Percentiles rank a stretch among this genome's conserved stretches.
Conservation (phyloP, 37 sponge, comb jelly and placozoan species). For the Cladorhizidae sp. region DNA sequence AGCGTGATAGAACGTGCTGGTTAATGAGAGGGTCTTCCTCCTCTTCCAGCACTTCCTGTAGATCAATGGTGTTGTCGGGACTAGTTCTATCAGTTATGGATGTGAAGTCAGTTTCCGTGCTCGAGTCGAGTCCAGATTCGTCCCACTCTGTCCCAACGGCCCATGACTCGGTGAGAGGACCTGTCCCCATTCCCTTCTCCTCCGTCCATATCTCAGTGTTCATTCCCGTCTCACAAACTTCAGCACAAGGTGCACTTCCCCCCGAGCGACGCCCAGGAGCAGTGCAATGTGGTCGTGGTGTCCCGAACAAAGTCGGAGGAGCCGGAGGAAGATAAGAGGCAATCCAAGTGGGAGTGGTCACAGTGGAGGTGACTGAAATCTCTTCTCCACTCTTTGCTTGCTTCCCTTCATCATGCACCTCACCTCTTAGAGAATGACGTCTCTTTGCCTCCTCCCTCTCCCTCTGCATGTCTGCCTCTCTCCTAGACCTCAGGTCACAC, state of each 20-base stretch:
- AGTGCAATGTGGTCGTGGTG: no score
- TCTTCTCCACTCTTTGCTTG: no score
- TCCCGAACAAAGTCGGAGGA: no score
- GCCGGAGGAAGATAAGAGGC: no score
- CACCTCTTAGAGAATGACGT: no score
- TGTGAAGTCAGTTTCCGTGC: background rate
- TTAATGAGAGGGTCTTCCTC: background rate
- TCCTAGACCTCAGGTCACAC: no score
- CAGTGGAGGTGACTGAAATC: no score
- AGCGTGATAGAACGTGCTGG: conserved; percentile 54
- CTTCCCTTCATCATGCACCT: no score
- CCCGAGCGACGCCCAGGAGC: background rate
- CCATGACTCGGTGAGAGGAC: conserved; percentile 27
- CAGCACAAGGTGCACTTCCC: background rate
- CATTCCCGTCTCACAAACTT: background rate
- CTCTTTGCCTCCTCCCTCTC: no score
- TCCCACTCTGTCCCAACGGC: conserved; percentile 56
- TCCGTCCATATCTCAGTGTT: conserved; percentile 28
- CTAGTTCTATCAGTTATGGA: no score
- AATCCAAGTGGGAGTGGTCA: no score
- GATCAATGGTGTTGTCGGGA: background rate
- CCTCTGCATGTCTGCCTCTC: no score
- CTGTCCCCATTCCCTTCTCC: conserved; percentile 28
- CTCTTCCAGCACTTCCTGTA: background rate
- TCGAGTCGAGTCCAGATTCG: background rate